A percentile compares a stretch with the other conserved stretches of the same genome.
Conservation (phyloP, 2,113 vertebrate species). For the Gasterosteus aculeatus region DNA sequence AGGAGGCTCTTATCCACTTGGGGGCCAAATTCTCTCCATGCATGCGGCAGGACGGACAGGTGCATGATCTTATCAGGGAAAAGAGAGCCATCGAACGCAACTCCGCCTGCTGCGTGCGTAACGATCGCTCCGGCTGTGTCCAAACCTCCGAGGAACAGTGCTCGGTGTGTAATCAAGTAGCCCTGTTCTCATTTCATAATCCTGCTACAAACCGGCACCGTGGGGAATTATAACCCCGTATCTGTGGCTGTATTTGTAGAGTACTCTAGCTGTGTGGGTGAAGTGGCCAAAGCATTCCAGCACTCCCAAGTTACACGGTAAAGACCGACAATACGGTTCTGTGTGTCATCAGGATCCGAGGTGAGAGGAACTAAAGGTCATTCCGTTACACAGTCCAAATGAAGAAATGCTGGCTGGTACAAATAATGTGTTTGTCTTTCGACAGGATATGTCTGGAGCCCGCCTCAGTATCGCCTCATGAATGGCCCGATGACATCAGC, state of each 20-base stretch:
- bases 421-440: constrained; percentile 1
- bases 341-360: constrained; percentile 98
- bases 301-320: constrained; percentile 84
- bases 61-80: constrained; percentile 89
- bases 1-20: constrained; percentile 97
- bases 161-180: constrained; percentile 84
- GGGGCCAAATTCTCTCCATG: constrained; percentile 98
- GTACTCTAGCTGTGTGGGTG: constrained; percentile 95
- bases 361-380: constrained; percentile 67
- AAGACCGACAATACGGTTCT: constrained; percentile 87
- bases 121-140: constrained; percentile 94
- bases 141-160: constrained; percentile 96
- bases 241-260: constrained; percentile 76
- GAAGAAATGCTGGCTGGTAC: not conserved
- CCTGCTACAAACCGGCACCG: not conserved
- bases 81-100: constrained; percentile 90
- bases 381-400: not conserved
- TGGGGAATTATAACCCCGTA: not conserved
- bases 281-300: constrained; percentile 93
- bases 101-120: constrained; percentile 96
- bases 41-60: constrained; percentile 96
- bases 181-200: not conserved
- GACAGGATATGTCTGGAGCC: constrained; percentile 95
- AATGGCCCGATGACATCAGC: constrained; percentile 99
- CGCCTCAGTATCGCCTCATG: constrained; percentile 91